phyloP scores from a whole-genome alignment of 2,888 invertebrate species.

The Leucophenga montana region DNA sequence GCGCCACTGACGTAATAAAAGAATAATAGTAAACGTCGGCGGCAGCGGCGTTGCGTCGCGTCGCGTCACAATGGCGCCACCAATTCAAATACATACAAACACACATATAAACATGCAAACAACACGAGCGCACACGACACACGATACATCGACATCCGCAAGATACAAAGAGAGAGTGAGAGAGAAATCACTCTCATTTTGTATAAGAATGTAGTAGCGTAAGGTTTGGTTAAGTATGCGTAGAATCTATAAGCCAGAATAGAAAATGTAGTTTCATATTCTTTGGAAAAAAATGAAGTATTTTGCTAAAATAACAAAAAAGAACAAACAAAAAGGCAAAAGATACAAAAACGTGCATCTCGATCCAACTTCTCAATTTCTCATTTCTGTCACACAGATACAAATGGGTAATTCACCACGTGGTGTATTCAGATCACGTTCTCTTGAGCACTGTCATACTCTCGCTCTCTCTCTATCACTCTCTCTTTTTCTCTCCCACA shows the following conservation, averaged over 20 bases:
- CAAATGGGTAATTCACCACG: too few relatives aligned
- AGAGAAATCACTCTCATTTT: slow-evolving; percentile 5
- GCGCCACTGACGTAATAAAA: slow-evolving; percentile 74
- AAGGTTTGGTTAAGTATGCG: too few relatives aligned
- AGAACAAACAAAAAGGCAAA: slow-evolving; percentile 8
- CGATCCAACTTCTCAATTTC: too few relatives aligned
- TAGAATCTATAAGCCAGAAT: not conserved
- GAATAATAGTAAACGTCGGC: slow-evolving; percentile 70
- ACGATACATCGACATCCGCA: slow-evolving; percentile 37
- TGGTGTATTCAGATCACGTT: too few relatives aligned
- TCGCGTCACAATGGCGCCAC: slow-evolving; percentile 70
- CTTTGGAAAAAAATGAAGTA: slow-evolving; percentile 55
- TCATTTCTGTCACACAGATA: too few relatives aligned
- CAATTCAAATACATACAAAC: slow-evolving; percentile 66
- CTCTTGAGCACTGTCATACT: too few relatives aligned
- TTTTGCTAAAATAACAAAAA: slow-evolving; percentile 66
- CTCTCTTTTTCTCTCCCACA: too few relatives aligned
- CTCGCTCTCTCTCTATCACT: too few relatives aligned
- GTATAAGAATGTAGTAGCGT: slow-evolving; percentile 16
- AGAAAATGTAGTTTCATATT: slow-evolving; percentile 50
- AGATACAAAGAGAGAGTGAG: slow-evolving; percentile 8
- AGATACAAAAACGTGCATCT: too few relatives aligned
- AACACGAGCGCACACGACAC: slow-evolving; percentile 36
- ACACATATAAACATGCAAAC: slow-evolving; percentile 49
- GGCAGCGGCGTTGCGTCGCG: slow-evolving; percentile 67